These are phyloP conservation scores for Protosalanx chinensis DNA, from an alignment of 2,797 vertebrate species.

Conservation along the genomic window DNA sequence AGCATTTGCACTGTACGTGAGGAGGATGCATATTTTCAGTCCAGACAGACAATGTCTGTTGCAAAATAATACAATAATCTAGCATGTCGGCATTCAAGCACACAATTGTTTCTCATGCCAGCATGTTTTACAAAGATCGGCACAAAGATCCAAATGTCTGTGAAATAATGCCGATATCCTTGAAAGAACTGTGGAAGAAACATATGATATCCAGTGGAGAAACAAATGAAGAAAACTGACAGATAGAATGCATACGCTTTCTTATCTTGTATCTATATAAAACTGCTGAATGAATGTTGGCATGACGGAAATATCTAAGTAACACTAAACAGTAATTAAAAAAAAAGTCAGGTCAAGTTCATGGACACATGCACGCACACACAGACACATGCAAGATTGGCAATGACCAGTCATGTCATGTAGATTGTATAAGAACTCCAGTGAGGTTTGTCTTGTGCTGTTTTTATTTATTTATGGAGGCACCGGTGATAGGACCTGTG, in stretches of 20 bases:
- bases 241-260: neutral
- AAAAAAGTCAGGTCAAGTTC: neutral
- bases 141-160: neutral
- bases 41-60: neutral
- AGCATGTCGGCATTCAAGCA: neutral
- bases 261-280: neutral
- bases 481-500: conserved; percentile 19
- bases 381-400: neutral
- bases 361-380: neutral
- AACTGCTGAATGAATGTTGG: neutral
- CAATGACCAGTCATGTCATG: neutral
- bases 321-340: neutral
- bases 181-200: neutral
- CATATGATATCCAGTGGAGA: neutral
- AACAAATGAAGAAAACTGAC: neutral
- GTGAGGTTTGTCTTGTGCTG: conserved; percentile 29
- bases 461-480: conserved; percentile 22
- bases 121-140: neutral
- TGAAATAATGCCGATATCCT: no score
- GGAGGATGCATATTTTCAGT: no score
- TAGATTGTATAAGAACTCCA: conserved; percentile 4
- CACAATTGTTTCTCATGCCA: neutral
- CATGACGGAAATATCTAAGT: neutral
- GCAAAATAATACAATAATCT: neutral
- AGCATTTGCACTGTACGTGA: no score